Evolutionary conservation across 2,113 vertebrate species (phyloP).

Genomic region (Trogon surrucura): DNA sequence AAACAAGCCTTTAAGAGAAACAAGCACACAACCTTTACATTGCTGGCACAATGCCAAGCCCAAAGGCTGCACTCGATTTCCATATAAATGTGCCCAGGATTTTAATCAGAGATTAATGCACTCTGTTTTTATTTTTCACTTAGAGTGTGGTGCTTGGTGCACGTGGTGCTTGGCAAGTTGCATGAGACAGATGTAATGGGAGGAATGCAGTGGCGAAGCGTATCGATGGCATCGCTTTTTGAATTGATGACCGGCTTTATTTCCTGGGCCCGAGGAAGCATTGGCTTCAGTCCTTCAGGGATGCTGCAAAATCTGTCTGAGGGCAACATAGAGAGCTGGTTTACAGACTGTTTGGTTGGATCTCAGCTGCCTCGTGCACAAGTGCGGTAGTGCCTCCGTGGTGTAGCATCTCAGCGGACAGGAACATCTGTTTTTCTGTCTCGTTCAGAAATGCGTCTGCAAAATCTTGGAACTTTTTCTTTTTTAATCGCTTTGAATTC

Average conservation of each 20-base stretch:
- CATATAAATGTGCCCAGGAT: conserved; percentile 33
- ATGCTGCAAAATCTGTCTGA: not conserved
- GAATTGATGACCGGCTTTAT: not conserved
- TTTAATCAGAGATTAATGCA: conserved; percentile 36
- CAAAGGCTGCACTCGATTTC: conserved; percentile 39
- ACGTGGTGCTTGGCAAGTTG: not conserved
- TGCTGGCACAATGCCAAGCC: not conserved
- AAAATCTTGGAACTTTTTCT: not conserved
- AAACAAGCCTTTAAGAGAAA: conserved; percentile 29
- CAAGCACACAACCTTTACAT: not conserved
- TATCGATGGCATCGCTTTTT: not conserved
- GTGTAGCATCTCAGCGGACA: not conserved
- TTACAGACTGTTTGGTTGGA: not conserved
- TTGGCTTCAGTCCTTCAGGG: not conserved
- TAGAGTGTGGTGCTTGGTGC: not conserved
- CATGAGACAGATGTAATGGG: not conserved
- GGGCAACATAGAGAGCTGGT: not conserved
- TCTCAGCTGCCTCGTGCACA: not conserved
- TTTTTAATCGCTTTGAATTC: not conserved
- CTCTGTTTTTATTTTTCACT: conserved; percentile 41
- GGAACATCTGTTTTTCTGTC: not conserved
- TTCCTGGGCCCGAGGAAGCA: not conserved
- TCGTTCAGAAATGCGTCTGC: not conserved
- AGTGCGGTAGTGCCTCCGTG: not conserved
- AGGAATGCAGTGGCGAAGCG: not conserved